Conservation (phyloP, 2,888 invertebrate genomes). For the Aphidius colemani region DNA sequence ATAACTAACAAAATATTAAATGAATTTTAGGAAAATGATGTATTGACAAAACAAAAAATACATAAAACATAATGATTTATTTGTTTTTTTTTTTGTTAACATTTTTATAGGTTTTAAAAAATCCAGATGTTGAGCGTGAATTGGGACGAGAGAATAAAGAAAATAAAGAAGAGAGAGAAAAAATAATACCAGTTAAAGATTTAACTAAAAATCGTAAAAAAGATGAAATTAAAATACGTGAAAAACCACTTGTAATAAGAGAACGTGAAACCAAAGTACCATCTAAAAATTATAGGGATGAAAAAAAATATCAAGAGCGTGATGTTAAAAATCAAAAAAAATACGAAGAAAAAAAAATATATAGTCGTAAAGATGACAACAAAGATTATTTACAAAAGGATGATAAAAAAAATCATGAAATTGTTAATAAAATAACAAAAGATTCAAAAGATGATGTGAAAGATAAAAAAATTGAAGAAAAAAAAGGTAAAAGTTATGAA, state of each 20-base stretch:
- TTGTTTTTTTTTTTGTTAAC: slow-evolving; percentile 21
- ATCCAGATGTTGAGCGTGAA: slow-evolving; percentile 54
- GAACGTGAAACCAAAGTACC: slow-evolving; percentile 62
- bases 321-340: slow-evolving; percentile 55
- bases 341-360: slow-evolving; percentile 54
- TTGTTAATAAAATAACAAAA: slow-evolving; percentile 46
- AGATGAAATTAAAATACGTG: slow-evolving; percentile 50
- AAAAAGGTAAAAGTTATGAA: slow-evolving; percentile 59
- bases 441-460: slow-evolving; percentile 59
- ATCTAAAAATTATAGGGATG: slow-evolving; percentile 5
- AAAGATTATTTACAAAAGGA: slow-evolving; percentile 52
- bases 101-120: slow-evolving; percentile 51
- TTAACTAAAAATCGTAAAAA: slow-evolving; percentile 52
- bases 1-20: too few species aligned
- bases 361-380: slow-evolving; percentile 56
- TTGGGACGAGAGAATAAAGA: slow-evolving; percentile 51
- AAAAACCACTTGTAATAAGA: slow-evolving; percentile 44
- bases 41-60: background rate
- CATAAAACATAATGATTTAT: background rate
- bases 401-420: slow-evolving; percentile 54
- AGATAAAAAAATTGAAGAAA: slow-evolving; percentile 54
- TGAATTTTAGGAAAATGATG: background rate
- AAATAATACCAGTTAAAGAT: slow-evolving; percentile 53
- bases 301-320: slow-evolving; percentile 48
- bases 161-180: slow-evolving; percentile 56